A percentile compares a stretch with the other conserved stretches of the same genome.
These are phyloP conservation scores for Heterodera carotae DNA, from an alignment of 1,140 invertebrate species.

Conservation along the genomic window DNA sequence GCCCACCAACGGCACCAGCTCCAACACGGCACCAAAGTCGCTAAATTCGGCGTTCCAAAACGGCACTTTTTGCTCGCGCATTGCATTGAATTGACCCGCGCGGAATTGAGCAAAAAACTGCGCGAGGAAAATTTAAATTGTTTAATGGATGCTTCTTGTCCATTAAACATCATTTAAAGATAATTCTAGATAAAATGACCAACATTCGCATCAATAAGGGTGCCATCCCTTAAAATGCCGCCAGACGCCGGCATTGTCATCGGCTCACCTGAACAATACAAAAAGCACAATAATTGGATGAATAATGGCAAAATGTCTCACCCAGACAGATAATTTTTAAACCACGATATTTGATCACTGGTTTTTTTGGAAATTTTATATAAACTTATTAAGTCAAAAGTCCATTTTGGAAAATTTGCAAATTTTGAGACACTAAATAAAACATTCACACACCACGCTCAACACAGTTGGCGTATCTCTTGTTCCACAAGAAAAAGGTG, in stretches of 20 bases:
- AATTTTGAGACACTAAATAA: background rate
- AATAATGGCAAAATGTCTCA: too few relatives aligned
- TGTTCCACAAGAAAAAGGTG: constrained; percentile 38
- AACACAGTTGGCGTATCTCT: constrained; percentile 28
- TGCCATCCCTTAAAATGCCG: background rate
- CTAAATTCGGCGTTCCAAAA: constrained; percentile 22
- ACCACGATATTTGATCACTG: background rate
- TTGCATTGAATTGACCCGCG: constrained; percentile 4
- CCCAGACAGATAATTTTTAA: too few relatives aligned
- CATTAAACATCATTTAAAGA: background rate
- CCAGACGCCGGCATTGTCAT: background rate
- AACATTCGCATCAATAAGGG: background rate
- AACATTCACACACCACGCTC: constrained; percentile 26
- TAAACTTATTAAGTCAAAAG: background rate
- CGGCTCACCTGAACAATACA: background rate
- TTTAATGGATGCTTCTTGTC: too few relatives aligned
- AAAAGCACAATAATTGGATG: background rate
- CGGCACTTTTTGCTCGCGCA: constrained; percentile 11
- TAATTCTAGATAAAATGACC: background rate
- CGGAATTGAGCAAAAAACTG: constrained; percentile 21
- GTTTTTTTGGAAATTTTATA: background rate
- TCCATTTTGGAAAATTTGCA: too few relatives aligned
- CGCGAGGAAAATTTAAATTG: background rate
- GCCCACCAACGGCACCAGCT: constrained; percentile 44
- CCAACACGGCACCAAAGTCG: constrained; percentile 37